These are phyloP conservation scores for Lasioglossum pauxillum DNA, from an alignment of 2,888 invertebrate species.

Conservation along the genomic window DNA sequence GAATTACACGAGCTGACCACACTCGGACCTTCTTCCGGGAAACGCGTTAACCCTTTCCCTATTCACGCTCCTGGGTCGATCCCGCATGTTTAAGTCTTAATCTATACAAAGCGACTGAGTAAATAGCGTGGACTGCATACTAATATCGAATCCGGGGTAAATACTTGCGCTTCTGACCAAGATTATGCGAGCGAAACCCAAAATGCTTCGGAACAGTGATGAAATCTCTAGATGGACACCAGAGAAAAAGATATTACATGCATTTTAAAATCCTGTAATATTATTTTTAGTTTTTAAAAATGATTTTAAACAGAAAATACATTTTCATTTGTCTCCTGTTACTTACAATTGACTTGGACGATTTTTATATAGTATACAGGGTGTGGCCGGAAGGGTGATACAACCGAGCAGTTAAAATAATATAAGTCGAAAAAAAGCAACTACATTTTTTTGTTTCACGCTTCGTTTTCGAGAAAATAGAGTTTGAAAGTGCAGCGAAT, in stretches of 20 bases:
- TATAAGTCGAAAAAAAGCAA: too few relatives aligned
- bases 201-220: background rate
- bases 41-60: slow-evolving; percentile 54
- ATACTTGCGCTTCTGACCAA: background rate
- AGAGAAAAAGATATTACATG: background rate
- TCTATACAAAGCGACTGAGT: slow-evolving; percentile 34
- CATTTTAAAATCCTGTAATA: background rate
- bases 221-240: too few relatives aligned
- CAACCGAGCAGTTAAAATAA: too few relatives aligned
- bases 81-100: slow-evolving; percentile 52
- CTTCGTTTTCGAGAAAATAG: too few relatives aligned
- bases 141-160: slow-evolving; percentile 18
- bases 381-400: too few relatives aligned
- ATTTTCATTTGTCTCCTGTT: background rate
- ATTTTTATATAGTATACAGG: too few relatives aligned
- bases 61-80: slow-evolving; percentile 31
- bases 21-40: slow-evolving; percentile 67
- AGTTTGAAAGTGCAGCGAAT: too few relatives aligned
- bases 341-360: too few relatives aligned
- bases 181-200: background rate
- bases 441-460: too few relatives aligned
- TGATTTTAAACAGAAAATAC: background rate
- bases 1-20: slow-evolving; percentile 76
- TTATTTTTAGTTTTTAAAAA: background rate
- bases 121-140: slow-evolving; percentile 49